Evolutionary conservation across 2,113 vertebrate genomes (phyloP).

Genomic region (Albula glossodonta): DNA sequence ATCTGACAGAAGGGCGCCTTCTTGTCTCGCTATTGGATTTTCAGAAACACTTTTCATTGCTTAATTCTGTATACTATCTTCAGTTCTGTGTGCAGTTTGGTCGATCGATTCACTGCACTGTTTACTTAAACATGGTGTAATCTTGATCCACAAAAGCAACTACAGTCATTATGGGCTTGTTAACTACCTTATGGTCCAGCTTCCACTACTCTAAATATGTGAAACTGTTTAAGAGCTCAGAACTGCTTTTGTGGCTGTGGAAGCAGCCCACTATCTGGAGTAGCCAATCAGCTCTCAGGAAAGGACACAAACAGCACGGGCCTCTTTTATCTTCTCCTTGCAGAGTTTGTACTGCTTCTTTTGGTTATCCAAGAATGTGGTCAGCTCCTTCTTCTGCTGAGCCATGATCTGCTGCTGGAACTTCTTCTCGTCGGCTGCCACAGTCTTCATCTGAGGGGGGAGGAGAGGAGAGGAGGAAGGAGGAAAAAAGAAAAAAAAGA

Average conservation of each 20-base stretch:
- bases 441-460: conserved; percentile 82
- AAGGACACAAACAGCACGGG: conserved; percentile 38
- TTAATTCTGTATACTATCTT: background rate
- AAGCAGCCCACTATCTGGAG: background rate
- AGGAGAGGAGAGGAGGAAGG: background rate
- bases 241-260: background rate
- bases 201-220: background rate
- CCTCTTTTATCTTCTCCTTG: conserved; percentile 99
- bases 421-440: conserved; percentile 92
- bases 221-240: background rate
- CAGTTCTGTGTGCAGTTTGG: background rate
- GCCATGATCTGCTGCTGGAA: conserved; percentile 98
- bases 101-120: background rate
- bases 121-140: background rate
- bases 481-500: background rate
- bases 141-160: background rate
- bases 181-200: background rate
- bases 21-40: background rate
- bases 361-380: conserved; percentile 97
- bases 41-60: background rate
- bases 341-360: conserved; percentile 99
- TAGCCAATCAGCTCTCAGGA: background rate
- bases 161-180: background rate
- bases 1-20: background rate
- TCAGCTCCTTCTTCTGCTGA: conserved; percentile 99